Conservation (phyloP, 2,797 vertebrate species). For the Myioborus melanocephalus region DNA sequence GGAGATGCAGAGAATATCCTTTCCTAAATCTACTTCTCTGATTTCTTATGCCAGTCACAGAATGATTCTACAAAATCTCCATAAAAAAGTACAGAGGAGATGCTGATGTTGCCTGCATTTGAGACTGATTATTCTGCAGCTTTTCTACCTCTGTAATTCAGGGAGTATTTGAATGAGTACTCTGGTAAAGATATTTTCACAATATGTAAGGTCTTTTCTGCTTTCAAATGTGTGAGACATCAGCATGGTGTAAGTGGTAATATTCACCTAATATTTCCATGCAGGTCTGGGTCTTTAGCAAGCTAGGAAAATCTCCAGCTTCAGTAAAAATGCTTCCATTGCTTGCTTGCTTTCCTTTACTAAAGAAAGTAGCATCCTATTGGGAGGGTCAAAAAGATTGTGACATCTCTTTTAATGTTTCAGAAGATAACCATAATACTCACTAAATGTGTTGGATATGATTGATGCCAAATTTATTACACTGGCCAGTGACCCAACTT, state of each 20-base stretch:
- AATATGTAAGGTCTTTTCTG: neutral
- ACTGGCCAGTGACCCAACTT: neutral
- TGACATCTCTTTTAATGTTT: neutral
- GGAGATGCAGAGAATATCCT: neutral
- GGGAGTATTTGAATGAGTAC: neutral
- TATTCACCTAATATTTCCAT: neutral
- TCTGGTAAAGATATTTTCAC: neutral
- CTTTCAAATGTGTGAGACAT: neutral
- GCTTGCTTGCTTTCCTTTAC: neutral
- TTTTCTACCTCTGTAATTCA: neutral
- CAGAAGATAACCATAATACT: neutral
- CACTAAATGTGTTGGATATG: rapidly evolving
- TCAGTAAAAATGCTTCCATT: neutral
- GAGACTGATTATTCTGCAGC: neutral
- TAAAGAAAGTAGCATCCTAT: neutral
- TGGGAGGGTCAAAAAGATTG: neutral
- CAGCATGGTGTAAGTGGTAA: neutral
- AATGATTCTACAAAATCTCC: neutral
- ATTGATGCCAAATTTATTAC: neutral
- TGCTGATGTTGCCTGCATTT: neutral
- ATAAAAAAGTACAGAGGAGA: neutral
- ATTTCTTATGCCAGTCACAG: neutral
- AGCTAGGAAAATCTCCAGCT: neutral
- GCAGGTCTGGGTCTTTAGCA: neutral
- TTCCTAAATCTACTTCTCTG: neutral